Evolutionary conservation across 2,888 invertebrate species (phyloP), one percentile per base, ranked within the genome.

Genomic region (Alloplasta piceator): DNA sequence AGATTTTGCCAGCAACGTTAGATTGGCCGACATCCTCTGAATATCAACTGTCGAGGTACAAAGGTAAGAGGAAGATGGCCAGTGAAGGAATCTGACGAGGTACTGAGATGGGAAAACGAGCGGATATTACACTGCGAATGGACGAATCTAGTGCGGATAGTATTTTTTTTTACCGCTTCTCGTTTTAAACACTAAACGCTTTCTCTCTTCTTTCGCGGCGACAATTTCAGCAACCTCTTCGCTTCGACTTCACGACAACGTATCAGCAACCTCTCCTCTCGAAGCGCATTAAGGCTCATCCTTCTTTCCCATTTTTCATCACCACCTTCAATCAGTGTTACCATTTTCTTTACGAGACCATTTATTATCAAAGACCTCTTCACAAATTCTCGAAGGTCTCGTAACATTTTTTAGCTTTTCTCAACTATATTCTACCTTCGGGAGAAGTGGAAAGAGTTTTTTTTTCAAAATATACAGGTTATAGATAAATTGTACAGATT

Each of bases 11-110:
- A 72, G 82, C 67, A 83, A 84, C 67, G 82, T 78, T 75, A 84
- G 84, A 86, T 87, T 82, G 85, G 80, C 67, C 82, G 85, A 86
- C 87, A 82, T 83, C 83, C 80, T 79, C 73, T 85, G 87, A 87
- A 89, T 88, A 88, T 85, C 84, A 86, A 86, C 81, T 63, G 71
- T 56, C 41, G 38, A 72, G 63, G 71, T 75, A 78, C 43, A 43
- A 38, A 72, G 63, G 71, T 75, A 78, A 43, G 39, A 76, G 46
- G 14, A 14, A 58, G 39, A 26, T 48, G 58, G 39, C 16, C 55
- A 10, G 26, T 48, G 46, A 12, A 7, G 56, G 39, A 39, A 66
- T n/a, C 10, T 12, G 46, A 26, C 58, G 41, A 48, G 66, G 48
- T n/a, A 36, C 5, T 9, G 14, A 7, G 50, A 36, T 7, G 16